These are phyloP conservation scores for Papilio helenus DNA, from an alignment of 1,140 invertebrate species.

Conservation along the genomic window DNA sequence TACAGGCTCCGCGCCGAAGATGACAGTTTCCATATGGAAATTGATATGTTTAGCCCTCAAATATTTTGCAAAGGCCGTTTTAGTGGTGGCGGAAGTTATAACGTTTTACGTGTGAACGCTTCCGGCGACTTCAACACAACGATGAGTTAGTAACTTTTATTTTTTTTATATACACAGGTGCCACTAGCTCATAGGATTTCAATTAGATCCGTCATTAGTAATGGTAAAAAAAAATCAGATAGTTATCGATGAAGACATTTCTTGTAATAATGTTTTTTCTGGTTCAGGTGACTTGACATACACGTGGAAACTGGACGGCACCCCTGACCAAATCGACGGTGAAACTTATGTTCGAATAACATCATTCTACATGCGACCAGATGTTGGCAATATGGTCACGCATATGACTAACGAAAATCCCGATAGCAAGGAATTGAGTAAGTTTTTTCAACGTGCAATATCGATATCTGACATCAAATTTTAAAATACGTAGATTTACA, in stretches of 20 bases:
- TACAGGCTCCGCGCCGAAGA: slow-evolving; percentile 75
- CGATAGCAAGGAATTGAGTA: slow-evolving; percentile 84
- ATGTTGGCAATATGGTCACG: slow-evolving; percentile 84
- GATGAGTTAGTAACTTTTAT: slow-evolving; percentile 70
- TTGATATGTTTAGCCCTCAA: slow-evolving; percentile 81
- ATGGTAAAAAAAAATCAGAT: too few species aligned
- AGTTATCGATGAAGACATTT: too few species aligned
- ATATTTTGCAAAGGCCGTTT: slow-evolving; percentile 79
- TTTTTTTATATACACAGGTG: background rate
- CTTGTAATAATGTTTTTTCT: background rate
- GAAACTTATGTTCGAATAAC: slow-evolving; percentile 79
- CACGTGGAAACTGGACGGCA: slow-evolving; percentile 78
- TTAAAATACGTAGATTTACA: too few species aligned
- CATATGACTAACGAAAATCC: slow-evolving; percentile 83
- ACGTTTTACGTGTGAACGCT: slow-evolving; percentile 78
- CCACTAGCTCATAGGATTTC: background rate
- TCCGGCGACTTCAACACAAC: slow-evolving; percentile 75
- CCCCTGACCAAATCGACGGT: slow-evolving; percentile 65
- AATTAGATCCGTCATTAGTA: too few species aligned
- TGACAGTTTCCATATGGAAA: slow-evolving; percentile 81
- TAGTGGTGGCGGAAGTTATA: slow-evolving; percentile 79
- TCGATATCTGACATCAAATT: too few species aligned
- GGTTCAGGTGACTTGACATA: slow-evolving; percentile 71
- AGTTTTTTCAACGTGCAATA: slow-evolving; percentile 54
- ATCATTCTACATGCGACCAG: slow-evolving; percentile 85